A percentile compares a stretch with the other conserved stretches of the same genome.
Conservation (phyloP, 2,888 invertebrate species). For the Brenthis hecate region DNA sequence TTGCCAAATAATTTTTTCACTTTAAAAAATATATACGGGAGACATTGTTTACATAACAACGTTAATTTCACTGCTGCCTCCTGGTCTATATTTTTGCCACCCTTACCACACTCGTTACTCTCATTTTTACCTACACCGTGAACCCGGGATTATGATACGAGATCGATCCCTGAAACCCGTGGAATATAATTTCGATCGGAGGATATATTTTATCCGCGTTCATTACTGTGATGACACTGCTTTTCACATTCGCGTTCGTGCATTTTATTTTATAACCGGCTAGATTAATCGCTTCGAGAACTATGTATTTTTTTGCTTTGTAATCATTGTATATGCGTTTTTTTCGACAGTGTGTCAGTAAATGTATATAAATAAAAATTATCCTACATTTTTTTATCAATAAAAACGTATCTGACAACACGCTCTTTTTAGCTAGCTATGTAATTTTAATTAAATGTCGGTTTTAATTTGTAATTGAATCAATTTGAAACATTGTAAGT, state of each 20-base stretch:
- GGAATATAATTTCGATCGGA: slow-evolving; percentile 38
- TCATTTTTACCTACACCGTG: slow-evolving; percentile 12
- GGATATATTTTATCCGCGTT: slow-evolving; percentile 35
- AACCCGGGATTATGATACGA: slow-evolving; percentile 27
- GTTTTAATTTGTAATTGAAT: too few relatives aligned
- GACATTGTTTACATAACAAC: background rate
- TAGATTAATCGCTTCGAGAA: slow-evolving; percentile 15
- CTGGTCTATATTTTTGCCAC: background rate
- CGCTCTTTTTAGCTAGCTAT: too few relatives aligned
- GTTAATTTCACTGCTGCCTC: background rate
- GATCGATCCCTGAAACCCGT: slow-evolving; percentile 23
- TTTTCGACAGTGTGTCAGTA: too few relatives aligned
- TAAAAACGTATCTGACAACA: too few relatives aligned
- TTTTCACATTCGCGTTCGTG: slow-evolving; percentile 9
- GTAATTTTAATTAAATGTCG: too few relatives aligned
- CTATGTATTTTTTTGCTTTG: slow-evolving; percentile 5
- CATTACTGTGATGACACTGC: slow-evolving; percentile 36
- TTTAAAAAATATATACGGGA: background rate
- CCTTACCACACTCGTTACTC: slow-evolving; percentile 19
- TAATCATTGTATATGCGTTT: slow-evolving; percentile 1
- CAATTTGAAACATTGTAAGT: too few relatives aligned
- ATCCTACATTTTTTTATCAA: too few relatives aligned
- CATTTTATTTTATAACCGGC: slow-evolving; percentile 34
- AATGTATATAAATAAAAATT: too few relatives aligned
- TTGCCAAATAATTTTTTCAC: too few relatives aligned